A percentile compares a stretch with the other conserved stretches of the same genome.
These are phyloP conservation scores for Rhadina sibilatrix DNA, from an alignment of 2,113 vertebrate genomes.

Conservation along the genomic window DNA sequence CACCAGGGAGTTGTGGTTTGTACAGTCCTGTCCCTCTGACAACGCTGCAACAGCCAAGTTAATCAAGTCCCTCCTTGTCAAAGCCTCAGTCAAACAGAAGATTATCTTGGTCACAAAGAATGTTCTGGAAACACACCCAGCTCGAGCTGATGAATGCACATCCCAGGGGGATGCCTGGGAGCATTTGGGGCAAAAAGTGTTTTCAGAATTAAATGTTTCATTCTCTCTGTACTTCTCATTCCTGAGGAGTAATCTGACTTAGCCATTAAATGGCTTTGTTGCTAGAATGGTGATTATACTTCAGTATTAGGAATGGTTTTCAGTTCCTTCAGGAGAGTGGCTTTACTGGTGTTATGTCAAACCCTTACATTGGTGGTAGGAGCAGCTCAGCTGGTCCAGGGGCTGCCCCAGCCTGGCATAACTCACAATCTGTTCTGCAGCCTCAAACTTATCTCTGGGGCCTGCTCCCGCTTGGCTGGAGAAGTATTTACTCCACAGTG, in stretches of 20 bases:
- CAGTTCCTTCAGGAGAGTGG: background rate
- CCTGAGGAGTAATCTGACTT: background rate
- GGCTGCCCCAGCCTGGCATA: background rate
- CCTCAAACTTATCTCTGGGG: background rate
- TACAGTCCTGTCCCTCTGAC: background rate
- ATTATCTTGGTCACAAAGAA: conserved; percentile 13
- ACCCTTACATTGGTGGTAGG: background rate
- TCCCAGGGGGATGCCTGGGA: background rate
- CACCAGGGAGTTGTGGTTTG: background rate
- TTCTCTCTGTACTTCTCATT: background rate
- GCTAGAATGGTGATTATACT: background rate
- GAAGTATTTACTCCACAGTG: background rate
- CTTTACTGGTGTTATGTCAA: background rate
- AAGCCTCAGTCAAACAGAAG: background rate
- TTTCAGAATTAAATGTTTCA: background rate
- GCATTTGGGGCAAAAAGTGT: background rate
- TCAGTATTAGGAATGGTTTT: background rate
- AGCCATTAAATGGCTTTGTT: background rate
- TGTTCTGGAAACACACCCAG: background rate
- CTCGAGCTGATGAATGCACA: background rate
- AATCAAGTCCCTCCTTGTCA: background rate
- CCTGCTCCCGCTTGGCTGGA: background rate
- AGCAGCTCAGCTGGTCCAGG: background rate
- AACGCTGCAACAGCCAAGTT: background rate
- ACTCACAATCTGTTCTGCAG: background rate